These are phyloP conservation scores for Gnatocerus cornutus DNA, from an alignment of 2,888 invertebrate species.

Conservation along the genomic window DNA sequence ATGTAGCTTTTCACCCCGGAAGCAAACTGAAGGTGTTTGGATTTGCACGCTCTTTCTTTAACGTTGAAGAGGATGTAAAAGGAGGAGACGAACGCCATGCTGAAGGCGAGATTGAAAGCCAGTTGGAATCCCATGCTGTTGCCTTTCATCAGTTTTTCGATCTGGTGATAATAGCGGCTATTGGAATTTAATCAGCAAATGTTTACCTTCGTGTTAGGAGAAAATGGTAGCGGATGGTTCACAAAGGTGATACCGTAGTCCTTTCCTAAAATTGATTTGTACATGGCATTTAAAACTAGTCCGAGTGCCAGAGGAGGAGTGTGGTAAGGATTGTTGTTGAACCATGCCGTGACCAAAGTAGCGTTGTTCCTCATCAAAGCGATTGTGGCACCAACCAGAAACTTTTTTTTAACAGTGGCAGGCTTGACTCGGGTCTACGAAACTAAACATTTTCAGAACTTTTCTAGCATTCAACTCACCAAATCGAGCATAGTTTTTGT, in stretches of 20 bases:
- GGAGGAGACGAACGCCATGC: conserved; percentile 80
- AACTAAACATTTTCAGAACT: too few relatives aligned
- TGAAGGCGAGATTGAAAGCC: conserved; percentile 81
- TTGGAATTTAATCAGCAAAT: conserved; percentile 53
- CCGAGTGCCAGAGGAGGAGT: conserved; percentile 80
- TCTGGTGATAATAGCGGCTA: conserved; percentile 19
- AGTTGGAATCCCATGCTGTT: conserved; percentile 73
- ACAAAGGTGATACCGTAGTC: conserved; percentile 65
- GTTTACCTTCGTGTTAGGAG: conserved; percentile 74
- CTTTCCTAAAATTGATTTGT: conserved; percentile 67
- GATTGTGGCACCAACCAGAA: conserved; percentile 77
- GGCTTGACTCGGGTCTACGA: conserved; percentile 56
- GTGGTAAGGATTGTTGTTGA: conserved; percentile 87
- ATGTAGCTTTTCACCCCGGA: conserved; percentile 79
- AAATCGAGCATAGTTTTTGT: conserved; percentile 52
- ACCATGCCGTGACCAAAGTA: conserved; percentile 76
- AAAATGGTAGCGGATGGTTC: conserved; percentile 82
- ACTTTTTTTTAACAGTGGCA: conserved; percentile 62
- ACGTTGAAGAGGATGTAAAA: conserved; percentile 77
- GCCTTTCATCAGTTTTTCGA: conserved; percentile 43
- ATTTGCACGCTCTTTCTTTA: conserved; percentile 79
- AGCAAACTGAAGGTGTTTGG: conserved; percentile 82
- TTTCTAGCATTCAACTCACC: conserved; percentile 52
- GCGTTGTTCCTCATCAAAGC: conserved; percentile 51
- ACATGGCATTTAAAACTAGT: conserved; percentile 77